phyloP scores from a whole-genome alignment of 2,888 invertebrate genomes.

The Epinotia ramella region DNA sequence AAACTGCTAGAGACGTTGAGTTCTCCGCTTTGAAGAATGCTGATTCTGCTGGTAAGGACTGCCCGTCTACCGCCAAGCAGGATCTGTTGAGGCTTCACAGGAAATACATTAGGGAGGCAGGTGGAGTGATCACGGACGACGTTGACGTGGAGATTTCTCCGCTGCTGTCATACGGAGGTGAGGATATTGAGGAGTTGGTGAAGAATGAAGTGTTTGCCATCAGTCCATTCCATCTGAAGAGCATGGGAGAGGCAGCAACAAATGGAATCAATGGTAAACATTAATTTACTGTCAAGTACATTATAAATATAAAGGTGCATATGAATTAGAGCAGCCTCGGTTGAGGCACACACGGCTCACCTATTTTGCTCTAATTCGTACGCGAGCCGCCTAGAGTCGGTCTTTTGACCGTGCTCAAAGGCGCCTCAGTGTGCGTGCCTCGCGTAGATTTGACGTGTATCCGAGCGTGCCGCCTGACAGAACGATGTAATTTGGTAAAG shows the following conservation, averaged over 20 bases:
- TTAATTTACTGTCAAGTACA: slow-evolving; percentile 53
- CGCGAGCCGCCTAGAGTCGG: too few relatives aligned
- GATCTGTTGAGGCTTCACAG: slow-evolving; percentile 92
- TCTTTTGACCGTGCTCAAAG: too few relatives aligned
- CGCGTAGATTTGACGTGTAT: too few relatives aligned
- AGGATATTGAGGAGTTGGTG: slow-evolving; percentile 89
- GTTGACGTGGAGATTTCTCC: slow-evolving; percentile 96
- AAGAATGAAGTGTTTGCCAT: slow-evolving; percentile 88
- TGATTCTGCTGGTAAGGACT: slow-evolving; percentile 94
- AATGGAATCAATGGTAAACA: slow-evolving; percentile 77
- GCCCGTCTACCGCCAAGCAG: slow-evolving; percentile 93
- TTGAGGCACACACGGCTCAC: too few relatives aligned
- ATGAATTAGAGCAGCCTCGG: too few relatives aligned
- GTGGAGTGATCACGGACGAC: slow-evolving; percentile 88
- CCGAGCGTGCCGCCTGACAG: too few relatives aligned
- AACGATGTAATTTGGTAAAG: too few relatives aligned
- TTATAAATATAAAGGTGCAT: too few relatives aligned
- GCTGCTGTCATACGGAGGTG: slow-evolving; percentile 95
- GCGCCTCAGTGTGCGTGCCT: too few relatives aligned
- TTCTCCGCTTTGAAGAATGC: slow-evolving; percentile 99
- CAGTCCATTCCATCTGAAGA: slow-evolving; percentile 86
- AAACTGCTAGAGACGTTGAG: slow-evolving; percentile 95
- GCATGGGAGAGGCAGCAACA: slow-evolving; percentile 67
- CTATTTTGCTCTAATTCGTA: too few relatives aligned
- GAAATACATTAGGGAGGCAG: slow-evolving; percentile 92